phyloP scores from a whole-genome alignment of 2,797 vertebrate species.

The Tenualosa thibaudeaui region DNA sequence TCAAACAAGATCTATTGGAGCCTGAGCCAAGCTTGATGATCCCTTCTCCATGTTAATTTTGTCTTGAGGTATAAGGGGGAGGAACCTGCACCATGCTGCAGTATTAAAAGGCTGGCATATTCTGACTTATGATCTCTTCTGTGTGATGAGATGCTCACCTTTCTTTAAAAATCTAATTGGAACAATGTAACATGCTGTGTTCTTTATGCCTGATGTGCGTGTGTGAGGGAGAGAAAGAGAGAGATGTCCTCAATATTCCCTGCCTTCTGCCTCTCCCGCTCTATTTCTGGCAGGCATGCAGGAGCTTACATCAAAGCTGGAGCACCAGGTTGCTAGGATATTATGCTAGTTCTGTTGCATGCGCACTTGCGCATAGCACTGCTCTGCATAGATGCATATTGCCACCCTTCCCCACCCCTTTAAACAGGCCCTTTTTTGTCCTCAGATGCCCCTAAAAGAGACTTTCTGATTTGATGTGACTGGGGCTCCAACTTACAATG shows the following conservation, averaged over 20 bases:
- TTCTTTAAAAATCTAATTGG: neutral
- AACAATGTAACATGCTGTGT: slow-evolving; percentile 17
- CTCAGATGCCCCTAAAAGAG: neutral
- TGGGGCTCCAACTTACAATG: too few species aligned
- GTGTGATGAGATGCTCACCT: neutral
- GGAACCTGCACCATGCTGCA: too few species aligned
- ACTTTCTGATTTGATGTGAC: neutral
- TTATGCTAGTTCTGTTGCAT: slow-evolving; percentile 42
- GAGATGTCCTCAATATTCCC: slow-evolving; percentile 51
- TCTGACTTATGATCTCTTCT: neutral
- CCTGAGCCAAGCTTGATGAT: neutral
- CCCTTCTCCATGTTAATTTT: neutral
- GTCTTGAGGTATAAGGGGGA: neutral
- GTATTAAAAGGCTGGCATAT: neutral
- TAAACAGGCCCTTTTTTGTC: neutral
- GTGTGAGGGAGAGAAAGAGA: slow-evolving; percentile 28
- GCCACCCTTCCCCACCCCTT: neutral
- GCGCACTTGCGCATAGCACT: neutral
- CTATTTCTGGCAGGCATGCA: slow-evolving; percentile 68
- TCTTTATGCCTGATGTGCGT: slow-evolving; percentile 43
- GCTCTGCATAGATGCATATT: slow-evolving; percentile 27
- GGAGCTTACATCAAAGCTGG: slow-evolving; percentile 60
- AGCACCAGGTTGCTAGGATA: slow-evolving; percentile 70
- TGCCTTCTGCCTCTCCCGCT: slow-evolving; percentile 59
- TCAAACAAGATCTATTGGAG: neutral